Evolutionary conservation across 37 sponge, comb jelly and placozoan genomes (phyloP), one percentile per base, ranked within the genome.

Genomic region (Beroe ovata): DNA sequence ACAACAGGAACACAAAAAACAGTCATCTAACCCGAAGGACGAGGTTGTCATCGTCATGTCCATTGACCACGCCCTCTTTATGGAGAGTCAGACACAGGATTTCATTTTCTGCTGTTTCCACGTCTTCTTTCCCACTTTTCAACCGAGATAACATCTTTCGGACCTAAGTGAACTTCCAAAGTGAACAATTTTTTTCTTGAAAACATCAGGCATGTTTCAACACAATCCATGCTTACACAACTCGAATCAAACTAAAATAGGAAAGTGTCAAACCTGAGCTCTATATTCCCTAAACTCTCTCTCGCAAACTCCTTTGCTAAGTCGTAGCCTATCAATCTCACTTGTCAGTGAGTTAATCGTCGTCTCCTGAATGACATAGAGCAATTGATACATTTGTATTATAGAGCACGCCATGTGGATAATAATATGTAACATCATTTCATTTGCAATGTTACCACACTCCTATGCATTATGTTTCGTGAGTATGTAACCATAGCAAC

Each of bases 281-380:
- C 84, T 39, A 29, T 77, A 77, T 25, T 77, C 84, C 8, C 84
- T 2, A 64, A 93, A 93, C 89, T 93, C 94, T 26, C 33, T 23
- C 60, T 93, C 90, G 37, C 92, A 38, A 1, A 64, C 33, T 1
- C 60, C 39, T 33, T 91, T 92, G 29, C 89, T 90, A 22, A 88
- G 29, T 32, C 64, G 26, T 11, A 71, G 60, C 0, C 89, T 39
- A 8, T 40, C 28, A 35, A 93, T 39, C 89, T 93, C 89, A 0
- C 22, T 66, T 23, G 39, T 89, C 39, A 93, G 90, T 35, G 59
- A 54, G 23, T 36, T 84, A 0, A 93, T 93, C 88, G 91, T 60
- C 38, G 89, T 91, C 71, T 93, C 91, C 60, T 91, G 90, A 91
- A 30, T 89, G 54, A 11, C 11, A 11, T 6, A 47, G 54, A 47